Evolutionary conservation across 2,113 vertebrate genomes (phyloP), one percentile per base, ranked within the genome.

Genomic region (Spizaetus ornatus): DNA sequence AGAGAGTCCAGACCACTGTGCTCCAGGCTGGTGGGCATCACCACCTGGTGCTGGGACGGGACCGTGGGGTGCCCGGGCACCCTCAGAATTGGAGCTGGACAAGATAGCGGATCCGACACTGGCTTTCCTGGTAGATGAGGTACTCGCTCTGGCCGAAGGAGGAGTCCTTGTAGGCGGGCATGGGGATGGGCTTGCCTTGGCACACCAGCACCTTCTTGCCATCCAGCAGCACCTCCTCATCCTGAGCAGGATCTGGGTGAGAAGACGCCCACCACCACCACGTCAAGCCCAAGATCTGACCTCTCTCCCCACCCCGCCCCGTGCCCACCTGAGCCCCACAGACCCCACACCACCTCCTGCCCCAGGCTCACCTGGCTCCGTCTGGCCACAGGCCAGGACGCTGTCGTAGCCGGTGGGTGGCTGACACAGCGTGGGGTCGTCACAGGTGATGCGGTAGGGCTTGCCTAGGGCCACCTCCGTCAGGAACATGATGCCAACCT

Each of bases 51-150:
- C 32, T 65, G 53, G 18, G 17, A 40, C 2, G 6, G 36, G 45
- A 67, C 34, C 0, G 0, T 1, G 0, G 27, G 9, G 52, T n/a
- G 38, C 78, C 65, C 5, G 1, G 22, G 20, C 74, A 55, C 53
- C 12, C 73, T 98, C 93, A 96, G 97, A 99, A 98, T 19, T 14
- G 83, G 20, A 99, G 86, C 96, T 99, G 98, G 82, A 99, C 96
- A 45, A 99, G 98, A 96, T 98, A 99, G 76, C 99, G 98, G 48
- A 99, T 96, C 70, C 97, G 90, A 88, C 99, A 99, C 96, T 99
- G 99, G 92, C 97, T 99, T 91, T 99, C 99, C 84, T 98, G 97
- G 97, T 99, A 99, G 97, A 99, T 98, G 70, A 99, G 98, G 96
- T 99, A 99, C 96, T 99, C 99, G 10, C 99, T 99, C 97, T 99